These are phyloP conservation scores for Notamacropus eugenii DNA, from an alignment of 2,797 vertebrate genomes.

Conservation along the genomic window DNA sequence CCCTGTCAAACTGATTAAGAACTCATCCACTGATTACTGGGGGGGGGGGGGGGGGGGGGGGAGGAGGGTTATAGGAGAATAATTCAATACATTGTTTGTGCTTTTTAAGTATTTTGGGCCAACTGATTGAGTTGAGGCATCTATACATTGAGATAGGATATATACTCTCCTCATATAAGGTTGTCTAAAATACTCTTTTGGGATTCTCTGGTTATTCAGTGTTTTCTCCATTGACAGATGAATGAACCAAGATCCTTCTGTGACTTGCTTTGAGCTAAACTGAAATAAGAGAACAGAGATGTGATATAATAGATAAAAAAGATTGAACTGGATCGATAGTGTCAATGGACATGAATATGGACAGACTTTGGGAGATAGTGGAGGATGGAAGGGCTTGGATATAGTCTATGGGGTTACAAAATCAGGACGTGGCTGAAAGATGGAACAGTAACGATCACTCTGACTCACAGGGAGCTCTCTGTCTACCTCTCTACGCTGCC, in stretches of 20 bases:
- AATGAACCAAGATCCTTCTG: constrained; percentile 5
- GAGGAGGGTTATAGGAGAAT: background rate
- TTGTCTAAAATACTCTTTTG: constrained; percentile 34
- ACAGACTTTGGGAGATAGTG: background rate
- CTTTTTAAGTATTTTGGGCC: background rate
- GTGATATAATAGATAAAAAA: background rate
- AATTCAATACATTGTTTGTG: background rate
- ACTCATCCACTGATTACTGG: background rate
- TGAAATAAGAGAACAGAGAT: constrained; percentile 22
- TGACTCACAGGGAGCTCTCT: background rate
- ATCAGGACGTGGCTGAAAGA: background rate
- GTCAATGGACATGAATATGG: background rate
- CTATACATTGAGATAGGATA: background rate
- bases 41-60: too few relatives aligned
- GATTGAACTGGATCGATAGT: background rate
- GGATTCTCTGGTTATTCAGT: background rate
- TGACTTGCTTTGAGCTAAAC: constrained; percentile 1
- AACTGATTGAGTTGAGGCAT: background rate
- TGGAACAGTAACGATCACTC: background rate
- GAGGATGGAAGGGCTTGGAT: background rate
- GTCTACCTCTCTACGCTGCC: background rate
- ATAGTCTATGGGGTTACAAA: background rate
- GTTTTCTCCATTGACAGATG: constrained; percentile 30
- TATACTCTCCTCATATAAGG: background rate
- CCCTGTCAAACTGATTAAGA: background rate